These are phyloP conservation scores for Scyliorhinus canicula DNA, from an alignment of 2,797 vertebrate species.

Conservation along the genomic window DNA sequence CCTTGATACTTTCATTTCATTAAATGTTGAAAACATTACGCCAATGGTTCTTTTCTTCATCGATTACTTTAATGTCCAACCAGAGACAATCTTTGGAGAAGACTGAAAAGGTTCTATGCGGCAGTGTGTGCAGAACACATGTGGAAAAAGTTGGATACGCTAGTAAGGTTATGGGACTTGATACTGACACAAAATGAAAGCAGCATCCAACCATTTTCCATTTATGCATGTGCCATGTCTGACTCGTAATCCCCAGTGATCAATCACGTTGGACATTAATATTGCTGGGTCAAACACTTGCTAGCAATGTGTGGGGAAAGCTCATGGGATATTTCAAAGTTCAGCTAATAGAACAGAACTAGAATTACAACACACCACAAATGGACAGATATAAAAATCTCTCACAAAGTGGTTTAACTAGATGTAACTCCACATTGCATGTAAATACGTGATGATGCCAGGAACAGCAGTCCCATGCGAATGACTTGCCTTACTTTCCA, in stretches of 20 bases:
- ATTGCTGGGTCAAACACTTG: background rate
- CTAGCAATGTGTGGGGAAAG: background rate
- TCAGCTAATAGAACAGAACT: background rate
- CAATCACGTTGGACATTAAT: background rate
- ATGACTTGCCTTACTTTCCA: background rate
- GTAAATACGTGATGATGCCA: background rate
- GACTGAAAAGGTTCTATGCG: background rate
- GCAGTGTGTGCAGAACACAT: background rate
- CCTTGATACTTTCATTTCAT: background rate
- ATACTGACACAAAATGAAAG: no score
- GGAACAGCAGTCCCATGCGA: background rate
- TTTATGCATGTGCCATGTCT: background rate
- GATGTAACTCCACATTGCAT: background rate
- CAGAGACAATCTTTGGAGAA: background rate
- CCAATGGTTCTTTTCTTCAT: background rate
- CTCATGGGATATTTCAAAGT: background rate
- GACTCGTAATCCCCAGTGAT: background rate
- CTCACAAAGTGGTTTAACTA: background rate
- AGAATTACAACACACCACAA: background rate
- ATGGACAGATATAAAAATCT: background rate
- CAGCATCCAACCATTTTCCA: background rate
- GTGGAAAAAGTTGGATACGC: background rate
- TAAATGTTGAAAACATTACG: background rate
- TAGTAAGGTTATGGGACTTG: background rate
- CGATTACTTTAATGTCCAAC: background rate